Conservation (phyloP, 2,113 vertebrate species). For the Arizona elegans region DNA sequence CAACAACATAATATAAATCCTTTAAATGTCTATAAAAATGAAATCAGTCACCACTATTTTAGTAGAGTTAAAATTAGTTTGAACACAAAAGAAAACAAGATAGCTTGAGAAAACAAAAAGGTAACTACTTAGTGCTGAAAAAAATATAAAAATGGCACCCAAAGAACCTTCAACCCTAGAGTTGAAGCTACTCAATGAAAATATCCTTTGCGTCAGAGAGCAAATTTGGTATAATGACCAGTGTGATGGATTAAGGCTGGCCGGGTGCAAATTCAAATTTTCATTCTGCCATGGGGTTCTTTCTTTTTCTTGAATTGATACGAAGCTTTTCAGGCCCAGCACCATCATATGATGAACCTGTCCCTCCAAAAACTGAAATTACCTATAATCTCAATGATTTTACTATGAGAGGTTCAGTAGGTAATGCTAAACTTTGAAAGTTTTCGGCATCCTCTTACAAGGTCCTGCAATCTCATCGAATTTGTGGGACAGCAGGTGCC, state of each 20-base stretch:
- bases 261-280: not conserved
- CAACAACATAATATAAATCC: not conserved
- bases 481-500: not conserved
- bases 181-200: not conserved
- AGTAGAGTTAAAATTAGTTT: not conserved
- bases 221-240: not conserved
- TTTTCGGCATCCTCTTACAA: not conserved
- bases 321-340: not conserved
- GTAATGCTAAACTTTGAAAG: not conserved
- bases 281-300: not conserved
- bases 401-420: not conserved
- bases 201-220: not conserved
- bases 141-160: not conserved
- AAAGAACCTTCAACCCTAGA: not conserved
- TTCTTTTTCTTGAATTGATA: not conserved
- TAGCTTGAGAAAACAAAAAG: not conserved
- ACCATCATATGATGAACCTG: not conserved
- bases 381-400: not conserved
- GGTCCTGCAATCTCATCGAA: not conserved
- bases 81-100: not conserved
- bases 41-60: not conserved
- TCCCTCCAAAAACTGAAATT: not conserved
- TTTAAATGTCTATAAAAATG: not conserved
- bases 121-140: not conserved
- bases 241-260: not conserved